Evolutionary conservation across 2,888 invertebrate genomes (phyloP).

Genomic region (Acanthosoma haemorrhoidale): DNA sequence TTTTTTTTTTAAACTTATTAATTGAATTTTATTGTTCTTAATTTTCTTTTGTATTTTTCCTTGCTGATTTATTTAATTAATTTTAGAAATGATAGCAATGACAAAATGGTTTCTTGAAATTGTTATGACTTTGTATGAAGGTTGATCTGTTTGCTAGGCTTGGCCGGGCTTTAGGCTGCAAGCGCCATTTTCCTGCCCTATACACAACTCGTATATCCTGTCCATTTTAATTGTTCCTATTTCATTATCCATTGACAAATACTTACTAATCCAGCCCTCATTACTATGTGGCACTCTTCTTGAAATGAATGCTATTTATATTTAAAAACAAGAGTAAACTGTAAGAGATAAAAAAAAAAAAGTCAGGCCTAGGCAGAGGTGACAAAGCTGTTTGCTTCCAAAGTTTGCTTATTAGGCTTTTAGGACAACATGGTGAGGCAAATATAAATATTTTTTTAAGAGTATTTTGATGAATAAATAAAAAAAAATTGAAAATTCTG

Average conservation of each 20-base stretch:
- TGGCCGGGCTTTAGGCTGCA: conserved; percentile 31
- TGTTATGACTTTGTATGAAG: conserved; percentile 25
- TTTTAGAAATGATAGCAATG: not conserved
- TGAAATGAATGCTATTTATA: too few species aligned
- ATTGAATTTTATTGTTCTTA: not conserved
- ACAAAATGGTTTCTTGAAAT: conserved; percentile 7
- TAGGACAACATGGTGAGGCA: too few species aligned
- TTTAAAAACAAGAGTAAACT: too few species aligned
- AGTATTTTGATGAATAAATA: too few species aligned
- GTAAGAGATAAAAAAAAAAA: not conserved
- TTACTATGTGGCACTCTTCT: conserved; percentile 20
- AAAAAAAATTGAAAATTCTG: too few species aligned
- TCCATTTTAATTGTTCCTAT: not conserved
- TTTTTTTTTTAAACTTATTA: not conserved
- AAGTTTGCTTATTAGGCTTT: too few species aligned
- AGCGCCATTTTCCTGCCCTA: conserved; percentile 16
- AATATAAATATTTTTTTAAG: too few species aligned
- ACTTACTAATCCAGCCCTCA: not conserved
- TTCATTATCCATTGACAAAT: not conserved
- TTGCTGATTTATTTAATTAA: not conserved
- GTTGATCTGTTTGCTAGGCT: conserved; percentile 34
- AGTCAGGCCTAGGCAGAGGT: conserved; percentile 18
- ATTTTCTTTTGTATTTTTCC: too few species aligned
- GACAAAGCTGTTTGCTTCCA: not conserved
- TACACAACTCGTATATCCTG: too few species aligned